A percentile compares a stretch with the other conserved stretches of the same genome.
Conservation (phyloP, 1,140 invertebrate genomes). For the Rhopalosiphum padi region DNA sequence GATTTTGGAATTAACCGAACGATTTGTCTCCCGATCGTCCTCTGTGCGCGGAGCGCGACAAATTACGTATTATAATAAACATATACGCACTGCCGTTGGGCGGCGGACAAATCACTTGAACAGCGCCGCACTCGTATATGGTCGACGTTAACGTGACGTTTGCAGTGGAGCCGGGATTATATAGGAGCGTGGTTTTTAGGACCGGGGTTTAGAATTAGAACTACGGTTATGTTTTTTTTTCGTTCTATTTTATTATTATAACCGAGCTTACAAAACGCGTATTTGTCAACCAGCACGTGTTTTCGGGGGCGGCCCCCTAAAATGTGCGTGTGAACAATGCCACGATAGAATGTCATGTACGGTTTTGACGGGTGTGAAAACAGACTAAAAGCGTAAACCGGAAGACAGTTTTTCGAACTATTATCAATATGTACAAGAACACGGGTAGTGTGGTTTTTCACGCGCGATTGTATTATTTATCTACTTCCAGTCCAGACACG, state of each 20-base stretch:
- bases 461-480: neutral
- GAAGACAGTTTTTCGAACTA: neutral
- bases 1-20: slow-evolving; percentile 39
- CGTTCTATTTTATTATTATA: slow-evolving; percentile 1
- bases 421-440: neutral
- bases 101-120: slow-evolving; percentile 48
- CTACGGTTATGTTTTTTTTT: slow-evolving; percentile 25
- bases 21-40: slow-evolving; percentile 30
- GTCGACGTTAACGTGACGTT: slow-evolving; percentile 39
- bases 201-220: slow-evolving; percentile 4
- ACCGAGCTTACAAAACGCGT: slow-evolving; percentile 19
- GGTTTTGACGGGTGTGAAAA: slow-evolving; percentile 32
- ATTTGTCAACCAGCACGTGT: slow-evolving; percentile 47
- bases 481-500: neutral
- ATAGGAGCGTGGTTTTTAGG: slow-evolving; percentile 1
- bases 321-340: slow-evolving; percentile 41
- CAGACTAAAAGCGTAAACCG: slow-evolving; percentile 1
- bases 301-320: neutral
- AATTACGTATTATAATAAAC: slow-evolving; percentile 2
- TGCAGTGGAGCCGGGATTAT: neutral
- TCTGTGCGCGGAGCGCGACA: neutral
- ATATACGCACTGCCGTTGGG: neutral
- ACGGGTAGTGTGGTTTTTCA: neutral
- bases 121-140: neutral
- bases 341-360: neutral